Percentiles rank a stretch among this genome's conserved stretches.
phyloP scores from a whole-genome alignment of 2,113 vertebrate species.

The Centropristis striata region DNA sequence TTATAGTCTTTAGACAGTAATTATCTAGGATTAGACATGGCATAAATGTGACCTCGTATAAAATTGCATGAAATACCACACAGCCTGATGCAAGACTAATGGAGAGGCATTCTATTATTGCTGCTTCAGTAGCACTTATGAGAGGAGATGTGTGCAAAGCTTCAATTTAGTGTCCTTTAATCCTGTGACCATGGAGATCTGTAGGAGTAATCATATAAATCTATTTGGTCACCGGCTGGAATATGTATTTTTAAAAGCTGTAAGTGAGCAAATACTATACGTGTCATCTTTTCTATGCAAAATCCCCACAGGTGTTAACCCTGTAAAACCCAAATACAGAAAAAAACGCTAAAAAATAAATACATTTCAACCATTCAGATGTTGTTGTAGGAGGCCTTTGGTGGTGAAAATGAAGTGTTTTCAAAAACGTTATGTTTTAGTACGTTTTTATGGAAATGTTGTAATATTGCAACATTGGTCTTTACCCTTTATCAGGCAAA shows the following conservation, averaged over 20 bases:
- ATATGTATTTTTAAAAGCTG: not conserved
- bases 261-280: slow-evolving; percentile 14
- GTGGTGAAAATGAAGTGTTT: too few species aligned
- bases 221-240: slow-evolving; percentile 34
- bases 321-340: too few species aligned
- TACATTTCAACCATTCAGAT: too few species aligned
- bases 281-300: slow-evolving; percentile 3
- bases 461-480: too few species aligned
- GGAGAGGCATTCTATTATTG: slow-evolving; percentile 73
- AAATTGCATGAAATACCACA: slow-evolving; percentile 82
- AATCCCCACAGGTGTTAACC: slow-evolving; percentile 38
- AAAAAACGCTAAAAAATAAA: too few species aligned
- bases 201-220: slow-evolving; percentile 53
- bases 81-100: slow-evolving; percentile 71
- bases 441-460: too few species aligned
- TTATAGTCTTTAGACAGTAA: slow-evolving; percentile 79
- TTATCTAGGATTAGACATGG: slow-evolving; percentile 86
- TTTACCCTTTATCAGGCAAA: too few species aligned
- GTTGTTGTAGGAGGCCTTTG: too few species aligned
- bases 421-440: too few species aligned
- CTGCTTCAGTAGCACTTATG: slow-evolving; percentile 60
- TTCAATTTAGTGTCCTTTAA: slow-evolving; percentile 67
- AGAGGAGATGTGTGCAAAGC: slow-evolving; percentile 60
- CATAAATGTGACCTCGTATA: slow-evolving; percentile 77
- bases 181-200: slow-evolving; percentile 49